A percentile compares a stretch with the other conserved stretches of the same genome.
Conservation (phyloP, 2,888 invertebrate species). For the Melanophora roralis region DNA sequence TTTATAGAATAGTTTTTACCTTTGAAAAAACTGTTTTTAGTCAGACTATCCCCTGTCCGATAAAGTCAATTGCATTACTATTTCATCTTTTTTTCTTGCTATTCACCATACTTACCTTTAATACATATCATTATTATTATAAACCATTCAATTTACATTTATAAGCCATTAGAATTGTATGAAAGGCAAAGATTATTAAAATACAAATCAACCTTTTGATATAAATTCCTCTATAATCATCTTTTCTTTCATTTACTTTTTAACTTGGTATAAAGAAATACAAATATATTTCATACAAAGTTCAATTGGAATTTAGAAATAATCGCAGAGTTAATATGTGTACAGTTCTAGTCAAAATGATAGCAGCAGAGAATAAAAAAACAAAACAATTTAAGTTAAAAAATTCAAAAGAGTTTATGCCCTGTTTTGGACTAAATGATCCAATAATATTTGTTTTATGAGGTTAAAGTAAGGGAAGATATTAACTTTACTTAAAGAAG, state of each 20-base stretch:
- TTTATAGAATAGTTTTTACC: too few species aligned
- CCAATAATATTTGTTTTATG: too few species aligned
- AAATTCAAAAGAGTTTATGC: too few species aligned
- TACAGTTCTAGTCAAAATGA: too few species aligned
- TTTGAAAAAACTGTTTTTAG: too few species aligned
- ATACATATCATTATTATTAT: neutral
- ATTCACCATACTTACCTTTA: neutral
- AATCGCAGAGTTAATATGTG: neutral
- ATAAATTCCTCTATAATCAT: too few species aligned
- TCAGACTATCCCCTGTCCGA: neutral
- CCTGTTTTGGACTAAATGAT: too few species aligned
- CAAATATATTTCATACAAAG: slow-evolving; percentile 22
- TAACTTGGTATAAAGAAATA: slow-evolving; percentile 11
- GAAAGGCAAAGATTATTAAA: slow-evolving; percentile 9
- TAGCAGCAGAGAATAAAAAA: too few species aligned
- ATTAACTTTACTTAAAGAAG: too few species aligned
- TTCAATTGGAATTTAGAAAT: slow-evolving; percentile 18
- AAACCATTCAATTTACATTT: slow-evolving; percentile 4
- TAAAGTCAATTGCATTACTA: neutral
- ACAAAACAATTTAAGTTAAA: too few species aligned
- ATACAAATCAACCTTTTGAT: slow-evolving; percentile 11
- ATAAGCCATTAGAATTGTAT: neutral
- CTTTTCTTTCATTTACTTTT: neutral
- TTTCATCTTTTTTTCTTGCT: neutral
- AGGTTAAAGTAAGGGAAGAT: too few species aligned